Evolutionary conservation across 2,888 invertebrate species (phyloP), one percentile per base, ranked within the genome.

Genomic region (Drosophila infuscata): DNA sequence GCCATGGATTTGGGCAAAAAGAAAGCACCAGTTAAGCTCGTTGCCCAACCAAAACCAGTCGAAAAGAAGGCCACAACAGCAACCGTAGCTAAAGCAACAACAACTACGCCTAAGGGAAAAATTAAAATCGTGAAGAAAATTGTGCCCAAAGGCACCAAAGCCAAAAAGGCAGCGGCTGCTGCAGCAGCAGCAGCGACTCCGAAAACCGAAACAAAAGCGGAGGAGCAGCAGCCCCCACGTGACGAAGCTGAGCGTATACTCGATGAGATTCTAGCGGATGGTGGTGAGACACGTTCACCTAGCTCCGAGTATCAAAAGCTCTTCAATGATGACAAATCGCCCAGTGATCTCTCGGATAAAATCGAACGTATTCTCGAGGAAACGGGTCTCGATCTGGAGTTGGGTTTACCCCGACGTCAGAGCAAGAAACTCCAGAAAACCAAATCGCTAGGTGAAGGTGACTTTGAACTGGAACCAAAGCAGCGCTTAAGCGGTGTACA

Each of bases 271-370:
- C 66, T 93, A 8, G 87, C 77, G 11, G 88, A 88, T 36, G 83
- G 89, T 36, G 83, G 90, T 6, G 89, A 80, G 1, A 74, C 81
- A 25, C 89, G 92, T 33, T 93, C 93, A 2, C 92, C 93, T 20
- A 93, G 92, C 32, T 74, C 90, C 4, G 93, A 93, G 30, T 93
- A 93, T 76, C 91, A 91, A 30, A 84, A 91, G 6, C 80, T 93
- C 0, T 93, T 93, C 56, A 89, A 91, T 15, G 92, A 91, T 38
- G 93, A 93, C 66, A 93, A 92, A 70, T 93, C 93, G 0, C 93
- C 93, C 3, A 93, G 93, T 60, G 93, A 93, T 82, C 78, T 93
- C 8, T 92, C 93, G 0, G 93, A 93, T 51, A 92, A 92, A 72
- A 92, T 93, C 51, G 93, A 93, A 64, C 89, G 84, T 4, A 91